These are phyloP conservation scores for Apotomis turbidana DNA, from an alignment of 2,888 invertebrate genomes.

Conservation along the genomic window DNA sequence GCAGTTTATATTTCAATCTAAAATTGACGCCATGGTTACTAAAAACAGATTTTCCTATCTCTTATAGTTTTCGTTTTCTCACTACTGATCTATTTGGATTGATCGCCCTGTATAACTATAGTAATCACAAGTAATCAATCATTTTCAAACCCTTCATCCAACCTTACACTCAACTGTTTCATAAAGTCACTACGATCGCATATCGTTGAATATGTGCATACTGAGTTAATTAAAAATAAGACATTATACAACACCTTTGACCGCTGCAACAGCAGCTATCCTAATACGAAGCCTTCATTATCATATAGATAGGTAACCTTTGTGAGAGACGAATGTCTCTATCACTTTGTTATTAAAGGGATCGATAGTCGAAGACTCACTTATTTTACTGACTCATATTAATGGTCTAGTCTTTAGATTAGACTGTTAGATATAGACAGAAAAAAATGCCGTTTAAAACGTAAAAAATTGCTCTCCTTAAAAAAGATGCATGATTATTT, in stretches of 20 bases:
- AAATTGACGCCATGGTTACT: too few relatives aligned
- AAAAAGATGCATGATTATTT: too few relatives aligned
- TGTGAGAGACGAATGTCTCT: slow-evolving; percentile 23
- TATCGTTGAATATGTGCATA: slow-evolving; percentile 36
- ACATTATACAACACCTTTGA: slow-evolving; percentile 13
- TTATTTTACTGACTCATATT: background rate
- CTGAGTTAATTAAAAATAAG: slow-evolving; percentile 28
- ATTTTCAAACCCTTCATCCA: background rate
- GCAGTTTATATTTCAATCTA: too few relatives aligned
- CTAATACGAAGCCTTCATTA: slow-evolving; percentile 46
- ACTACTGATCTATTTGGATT: too few relatives aligned
- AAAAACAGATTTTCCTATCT: too few relatives aligned
- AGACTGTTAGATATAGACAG: too few relatives aligned
- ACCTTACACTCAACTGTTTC: background rate
- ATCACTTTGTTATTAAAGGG: slow-evolving; percentile 6
- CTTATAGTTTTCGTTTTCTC: too few relatives aligned
- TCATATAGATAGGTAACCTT: slow-evolving; percentile 51
- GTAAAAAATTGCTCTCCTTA: too few relatives aligned
- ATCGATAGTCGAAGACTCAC: background rate
- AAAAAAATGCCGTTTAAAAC: too few relatives aligned
- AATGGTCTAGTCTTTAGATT: too few relatives aligned
- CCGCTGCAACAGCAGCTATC: slow-evolving; percentile 29
- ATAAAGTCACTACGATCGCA: slow-evolving; percentile 5
- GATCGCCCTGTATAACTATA: too few relatives aligned
- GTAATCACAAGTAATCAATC: background rate